Evolutionary conservation across 2,113 vertebrate genomes (phyloP), one percentile per base, ranked within the genome.

Genomic region (Vidua macroura): DNA sequence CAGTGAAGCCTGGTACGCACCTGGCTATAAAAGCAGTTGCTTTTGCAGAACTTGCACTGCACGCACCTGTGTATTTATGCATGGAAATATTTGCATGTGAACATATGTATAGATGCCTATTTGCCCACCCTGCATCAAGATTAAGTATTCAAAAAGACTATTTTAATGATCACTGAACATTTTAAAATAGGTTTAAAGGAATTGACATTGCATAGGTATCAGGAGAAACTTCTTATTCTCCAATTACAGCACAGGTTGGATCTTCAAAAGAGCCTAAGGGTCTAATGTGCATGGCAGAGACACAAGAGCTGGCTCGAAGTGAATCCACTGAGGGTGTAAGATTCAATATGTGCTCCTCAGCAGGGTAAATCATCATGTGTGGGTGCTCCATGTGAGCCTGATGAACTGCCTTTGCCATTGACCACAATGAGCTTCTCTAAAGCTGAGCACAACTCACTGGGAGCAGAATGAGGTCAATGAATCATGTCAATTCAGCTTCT

Each of bases 11-110:
- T 13, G 11, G 18, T 14, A 37, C 21, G 27, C 41, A 46, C 35
- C 46, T 19, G 15, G 43, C 41, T 75, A 23, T 56, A 70, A 72
- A 46, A 66, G 11, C 3, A 52, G 81, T 3, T 39, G 25, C 19
- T 39, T 76, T 59, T 93, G 48, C n/a, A 83, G 35, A 43, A 46
- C 19, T 10, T 37, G 33, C 14, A 59, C 17, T 37, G 30, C 2
- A 3, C 15, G 15, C 11, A 23, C 0, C 0, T 5, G 17, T 15
- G 10, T 21, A 15, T n/a, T 39, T 11, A 10, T 28, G n/a, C 3
- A 1, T 10, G 11, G 22, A n/a, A 85, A 60, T 7, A 25, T 43
- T 46, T 55, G 23, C 18, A 56, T 3, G 20, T 7, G 27, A 43
- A 52, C 6, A 7, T 8, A 20, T 4, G 10, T 7, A 76, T 0